Conservation (phyloP, 2,888 invertebrate species). For the Dolomedes plantarius region DNA sequence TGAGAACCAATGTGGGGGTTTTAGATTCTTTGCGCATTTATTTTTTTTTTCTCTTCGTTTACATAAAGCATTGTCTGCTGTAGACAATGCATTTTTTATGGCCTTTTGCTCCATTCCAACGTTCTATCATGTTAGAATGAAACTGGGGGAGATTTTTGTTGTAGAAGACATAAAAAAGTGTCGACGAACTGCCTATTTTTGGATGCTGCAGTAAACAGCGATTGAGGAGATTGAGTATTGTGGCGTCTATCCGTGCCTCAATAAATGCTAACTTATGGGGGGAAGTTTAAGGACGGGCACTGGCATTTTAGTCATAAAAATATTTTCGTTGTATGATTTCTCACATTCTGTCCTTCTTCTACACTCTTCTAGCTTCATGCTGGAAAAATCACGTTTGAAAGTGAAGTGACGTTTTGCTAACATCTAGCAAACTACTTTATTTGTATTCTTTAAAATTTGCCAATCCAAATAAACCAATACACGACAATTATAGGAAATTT, state of each 20-base stretch:
- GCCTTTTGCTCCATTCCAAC: background rate
- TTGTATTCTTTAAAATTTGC: too few species aligned
- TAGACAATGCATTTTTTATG: background rate
- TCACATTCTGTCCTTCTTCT: too few species aligned
- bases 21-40: background rate
- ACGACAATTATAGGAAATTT: too few species aligned
- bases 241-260: background rate
- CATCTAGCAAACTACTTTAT: too few species aligned
- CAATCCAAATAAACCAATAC: too few species aligned
- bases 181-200: background rate
- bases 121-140: background rate
- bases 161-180: background rate
- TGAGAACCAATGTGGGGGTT: background rate
- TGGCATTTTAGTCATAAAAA: too few species aligned
- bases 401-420: too few species aligned
- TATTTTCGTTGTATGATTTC: too few species aligned
- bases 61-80: background rate
- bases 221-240: background rate
- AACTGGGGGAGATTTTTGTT: background rate
- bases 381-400: too few species aligned
- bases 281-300: too few species aligned
- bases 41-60: background rate
- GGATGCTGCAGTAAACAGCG: background rate
- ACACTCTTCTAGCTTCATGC: too few species aligned
- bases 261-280: too few species aligned